Evolutionary conservation across 2,797 vertebrate species (phyloP).

Genomic region (Lutra lutra): DNA sequence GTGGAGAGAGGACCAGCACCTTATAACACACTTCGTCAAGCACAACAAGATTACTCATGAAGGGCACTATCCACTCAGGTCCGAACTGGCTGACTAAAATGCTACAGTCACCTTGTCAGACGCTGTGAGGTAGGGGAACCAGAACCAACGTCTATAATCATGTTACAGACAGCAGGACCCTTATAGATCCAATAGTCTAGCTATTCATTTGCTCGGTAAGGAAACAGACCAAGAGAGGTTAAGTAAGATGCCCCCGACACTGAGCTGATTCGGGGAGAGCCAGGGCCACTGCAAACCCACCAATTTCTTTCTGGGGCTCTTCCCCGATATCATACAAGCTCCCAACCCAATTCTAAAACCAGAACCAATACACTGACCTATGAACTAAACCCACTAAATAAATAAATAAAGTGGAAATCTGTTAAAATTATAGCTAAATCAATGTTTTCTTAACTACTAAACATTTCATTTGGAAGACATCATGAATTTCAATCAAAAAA

Average conservation of each 20-base stretch:
- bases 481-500: not conserved
- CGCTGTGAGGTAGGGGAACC: not conserved
- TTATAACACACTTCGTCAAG: not conserved
- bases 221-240: not conserved
- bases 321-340: not conserved
- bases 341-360: not conserved
- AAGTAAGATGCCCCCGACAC: not conserved
- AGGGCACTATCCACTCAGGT: not conserved
- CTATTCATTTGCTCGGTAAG: not conserved
- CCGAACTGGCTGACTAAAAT: not conserved
- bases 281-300: not conserved
- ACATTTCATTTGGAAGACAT: not conserved
- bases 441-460: not conserved
- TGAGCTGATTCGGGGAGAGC: not conserved
- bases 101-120: not conserved
- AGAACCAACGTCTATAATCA: not conserved
- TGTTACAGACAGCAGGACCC: not conserved
- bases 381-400: not conserved
- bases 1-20: constrained; percentile 48
- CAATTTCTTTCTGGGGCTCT: not conserved
- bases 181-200: not conserved
- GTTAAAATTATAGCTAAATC: not conserved
- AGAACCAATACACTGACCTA: not conserved
- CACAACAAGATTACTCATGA: not conserved
- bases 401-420: not conserved